Evolutionary conservation across 2,113 vertebrate species (phyloP).

Genomic region (Pterocles burchelli): DNA sequence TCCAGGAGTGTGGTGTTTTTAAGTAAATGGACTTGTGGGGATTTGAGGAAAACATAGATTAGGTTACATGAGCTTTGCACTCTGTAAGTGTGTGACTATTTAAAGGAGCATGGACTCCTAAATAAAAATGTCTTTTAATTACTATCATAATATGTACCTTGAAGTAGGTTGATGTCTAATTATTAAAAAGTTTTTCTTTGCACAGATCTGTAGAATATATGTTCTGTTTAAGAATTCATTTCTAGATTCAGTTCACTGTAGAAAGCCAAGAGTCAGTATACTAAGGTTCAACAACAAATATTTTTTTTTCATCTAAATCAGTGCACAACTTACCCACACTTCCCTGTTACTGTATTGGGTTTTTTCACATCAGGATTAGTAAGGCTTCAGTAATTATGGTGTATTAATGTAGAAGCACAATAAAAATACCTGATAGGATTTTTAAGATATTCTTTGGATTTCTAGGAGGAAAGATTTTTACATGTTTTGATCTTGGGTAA

Average conservation of each 20-base stretch:
- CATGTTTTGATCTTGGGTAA: not conserved
- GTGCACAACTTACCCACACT: not conserved
- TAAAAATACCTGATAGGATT: not conserved
- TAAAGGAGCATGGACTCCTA: constrained; percentile 59
- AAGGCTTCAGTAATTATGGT: not conserved
- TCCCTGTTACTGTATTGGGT: not conserved
- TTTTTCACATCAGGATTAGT: not conserved
- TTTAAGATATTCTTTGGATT: not conserved
- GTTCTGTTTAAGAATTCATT: not conserved
- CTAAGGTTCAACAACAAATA: not conserved
- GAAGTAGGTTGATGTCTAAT: not conserved
- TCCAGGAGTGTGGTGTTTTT: constrained; percentile 83
- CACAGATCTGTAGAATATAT: not conserved
- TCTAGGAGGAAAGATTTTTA: not conserved
- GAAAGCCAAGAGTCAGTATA: not conserved
- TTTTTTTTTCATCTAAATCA: not conserved
- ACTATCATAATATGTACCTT: not conserved
- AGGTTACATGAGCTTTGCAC: constrained; percentile 66
- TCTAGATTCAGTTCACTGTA: not conserved
- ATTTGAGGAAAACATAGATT: constrained; percentile 79
- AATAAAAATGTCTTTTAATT: constrained; percentile 42
- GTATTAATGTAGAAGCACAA: not conserved
- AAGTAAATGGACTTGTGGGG: constrained; percentile 82
- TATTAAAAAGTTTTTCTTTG: not conserved
- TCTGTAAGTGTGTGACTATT: constrained; percentile 55